Evolutionary conservation across 1,140 invertebrate genomes (phyloP).

Genomic region (Habropoda laboriosa): DNA sequence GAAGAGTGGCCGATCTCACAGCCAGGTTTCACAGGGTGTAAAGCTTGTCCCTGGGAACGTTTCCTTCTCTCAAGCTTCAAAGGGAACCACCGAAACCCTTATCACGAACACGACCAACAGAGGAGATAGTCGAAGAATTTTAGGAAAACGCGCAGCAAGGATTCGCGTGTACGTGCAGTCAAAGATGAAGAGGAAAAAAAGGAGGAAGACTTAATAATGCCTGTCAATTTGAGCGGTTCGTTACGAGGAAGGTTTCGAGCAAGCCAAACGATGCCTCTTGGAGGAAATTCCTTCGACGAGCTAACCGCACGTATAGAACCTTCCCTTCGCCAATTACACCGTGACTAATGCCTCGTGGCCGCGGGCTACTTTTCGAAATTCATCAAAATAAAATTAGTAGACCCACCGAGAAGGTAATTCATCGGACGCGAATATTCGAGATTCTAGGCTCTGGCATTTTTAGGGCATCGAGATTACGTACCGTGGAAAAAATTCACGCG

Average conservation of each 20-base stretch:
- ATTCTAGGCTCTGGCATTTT: constrained; percentile 49
- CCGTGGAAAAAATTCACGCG: constrained; percentile 45
- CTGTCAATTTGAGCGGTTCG: constrained; percentile 14
- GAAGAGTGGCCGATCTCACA: constrained; percentile 12
- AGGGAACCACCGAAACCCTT: constrained; percentile 52
- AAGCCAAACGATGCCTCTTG: not conserved
- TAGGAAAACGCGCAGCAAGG: not conserved
- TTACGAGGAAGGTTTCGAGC: not conserved
- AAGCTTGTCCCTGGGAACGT: constrained; percentile 30
- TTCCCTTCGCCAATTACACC: constrained; percentile 74
- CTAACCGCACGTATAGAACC: constrained; percentile 22
- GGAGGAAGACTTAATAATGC: constrained; percentile 12
- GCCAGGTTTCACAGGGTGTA: constrained; percentile 34
- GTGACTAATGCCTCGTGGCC: constrained; percentile 76
- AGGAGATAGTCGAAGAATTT: not conserved
- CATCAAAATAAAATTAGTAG: constrained; percentile 76
- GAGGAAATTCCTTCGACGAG: constrained; percentile 41
- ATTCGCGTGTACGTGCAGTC: no score
- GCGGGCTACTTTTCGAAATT: constrained; percentile 75
- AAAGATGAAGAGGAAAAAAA: not conserved
- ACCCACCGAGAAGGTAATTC: constrained; percentile 71
- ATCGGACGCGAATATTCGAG: constrained; percentile 41
- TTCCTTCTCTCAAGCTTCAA: constrained; percentile 50
- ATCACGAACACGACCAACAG: not conserved
- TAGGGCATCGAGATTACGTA: constrained; percentile 15